These are phyloP conservation scores for Chloroclystis v-ata DNA, from an alignment of 2,888 invertebrate genomes.

Conservation along the genomic window DNA sequence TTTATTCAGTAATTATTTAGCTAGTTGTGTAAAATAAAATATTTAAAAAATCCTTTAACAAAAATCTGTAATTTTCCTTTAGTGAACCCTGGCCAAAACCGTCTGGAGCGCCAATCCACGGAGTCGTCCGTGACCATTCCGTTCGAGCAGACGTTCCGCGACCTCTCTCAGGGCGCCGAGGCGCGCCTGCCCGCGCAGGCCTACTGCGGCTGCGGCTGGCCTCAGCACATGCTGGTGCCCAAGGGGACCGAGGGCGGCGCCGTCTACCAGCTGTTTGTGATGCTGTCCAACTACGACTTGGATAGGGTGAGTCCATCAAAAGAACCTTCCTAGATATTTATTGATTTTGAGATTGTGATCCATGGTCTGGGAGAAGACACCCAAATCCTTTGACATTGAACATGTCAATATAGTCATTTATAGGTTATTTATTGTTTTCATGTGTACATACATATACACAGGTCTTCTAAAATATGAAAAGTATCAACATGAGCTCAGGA, in stretches of 20 bases:
- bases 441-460: too few species aligned
- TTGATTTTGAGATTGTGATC: too few species aligned
- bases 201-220: slow-evolving; percentile 82
- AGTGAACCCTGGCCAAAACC: slow-evolving; percentile 79
- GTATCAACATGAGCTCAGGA: too few species aligned
- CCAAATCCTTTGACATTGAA: too few species aligned
- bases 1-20: too few species aligned
- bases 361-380: too few species aligned
- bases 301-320: slow-evolving; percentile 61
- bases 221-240: slow-evolving; percentile 78
- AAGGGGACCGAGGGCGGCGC: slow-evolving; percentile 66
- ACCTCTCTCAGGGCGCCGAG: slow-evolving; percentile 53
- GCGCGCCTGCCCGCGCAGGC: slow-evolving; percentile 43
- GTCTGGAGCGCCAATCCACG: slow-evolving; percentile 75
- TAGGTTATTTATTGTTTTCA: too few species aligned
- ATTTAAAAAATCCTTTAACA: too few species aligned
- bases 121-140: slow-evolving; percentile 80
- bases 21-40: too few species aligned
- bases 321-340: too few species aligned
- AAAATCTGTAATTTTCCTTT: neutral
- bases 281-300: slow-evolving; percentile 70
- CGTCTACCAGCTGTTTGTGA: slow-evolving; percentile 62
- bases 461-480: too few species aligned
- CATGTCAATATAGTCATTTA: too few species aligned
- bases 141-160: slow-evolving; percentile 78